Evolutionary conservation across 2,113 vertebrate genomes (phyloP), one percentile per base, ranked within the genome.

Genomic region (Ondatra zibethicus): DNA sequence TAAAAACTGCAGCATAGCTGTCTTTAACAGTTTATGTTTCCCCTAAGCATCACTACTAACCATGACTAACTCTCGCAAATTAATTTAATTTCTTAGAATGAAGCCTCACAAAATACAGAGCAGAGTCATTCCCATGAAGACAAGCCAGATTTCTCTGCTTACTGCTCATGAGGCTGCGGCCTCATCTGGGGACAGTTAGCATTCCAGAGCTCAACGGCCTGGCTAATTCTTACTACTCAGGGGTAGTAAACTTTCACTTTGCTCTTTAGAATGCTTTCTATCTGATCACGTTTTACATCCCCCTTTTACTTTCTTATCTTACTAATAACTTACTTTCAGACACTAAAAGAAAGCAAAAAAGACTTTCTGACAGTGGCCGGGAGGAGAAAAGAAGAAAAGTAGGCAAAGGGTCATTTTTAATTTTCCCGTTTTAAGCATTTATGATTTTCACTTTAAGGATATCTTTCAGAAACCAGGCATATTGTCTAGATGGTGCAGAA

Each of bases 1-100:
- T 82, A 93, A 97, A 92, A 90, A 84, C 58, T 75, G 96, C 70
- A 77, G 8, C 45, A 91, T 36, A 90, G 55, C 50, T 65, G 47
- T 27, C 90, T 94, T 80, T 85, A 55, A 73, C 81, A 96, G 50
- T 86, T 94, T 93, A 21, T 55, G 47, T 88, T 97, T 96, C 86
- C 65, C 93, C 87, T 91, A 90, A 98, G 90, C n/a, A 80, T 3
- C 72, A 72, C 45, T 0, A 75, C 72, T 65, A 65, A 75, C 7
- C 94, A 50, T 96, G 96, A 98, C 31, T 78, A 96, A 70, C 45
- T 27, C 58, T 73, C 33, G 92, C 92, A 97, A 94, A 66, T 47
- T 93, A 97, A 96, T 65, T 92, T 94, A 33, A 92, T 92, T 98
- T 97, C 96, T 91, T 31, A 76, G 52, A 88, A 93, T 94, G 58